Evolutionary conservation across 2,113 vertebrate genomes (phyloP).

Genomic region (Archilochus colubris): DNA sequence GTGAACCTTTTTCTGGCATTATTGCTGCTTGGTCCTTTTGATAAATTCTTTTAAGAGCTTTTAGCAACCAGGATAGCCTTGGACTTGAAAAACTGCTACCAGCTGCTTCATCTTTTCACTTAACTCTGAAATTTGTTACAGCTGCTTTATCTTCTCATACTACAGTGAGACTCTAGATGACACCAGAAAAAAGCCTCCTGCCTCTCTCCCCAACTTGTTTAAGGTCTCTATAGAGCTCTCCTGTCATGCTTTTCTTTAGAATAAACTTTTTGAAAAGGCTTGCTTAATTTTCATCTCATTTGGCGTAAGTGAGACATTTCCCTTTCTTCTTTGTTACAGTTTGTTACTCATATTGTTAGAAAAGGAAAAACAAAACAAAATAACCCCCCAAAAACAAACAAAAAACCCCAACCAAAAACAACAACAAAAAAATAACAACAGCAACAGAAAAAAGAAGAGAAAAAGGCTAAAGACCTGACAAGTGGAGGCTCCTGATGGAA

Average conservation of each 20-base stretch:
- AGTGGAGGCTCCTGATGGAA: neutral
- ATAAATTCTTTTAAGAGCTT: neutral
- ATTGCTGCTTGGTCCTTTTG: neutral
- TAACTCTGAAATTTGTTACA: slow-evolving; percentile 45
- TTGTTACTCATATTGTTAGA: slow-evolving; percentile 28
- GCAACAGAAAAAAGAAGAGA: neutral
- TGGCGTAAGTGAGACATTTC: neutral
- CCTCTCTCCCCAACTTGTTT: neutral
- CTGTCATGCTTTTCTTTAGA: slow-evolving; percentile 12
- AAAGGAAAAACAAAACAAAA: neutral
- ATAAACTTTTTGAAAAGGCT: neutral
- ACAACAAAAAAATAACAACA: too few relatives aligned
- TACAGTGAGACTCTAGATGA: slow-evolving; percentile 50
- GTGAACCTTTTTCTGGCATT: neutral
- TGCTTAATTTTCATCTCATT: slow-evolving; percentile 28
- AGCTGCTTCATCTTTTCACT: slow-evolving; percentile 57
- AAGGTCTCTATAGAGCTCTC: neutral
- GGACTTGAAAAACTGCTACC: neutral
- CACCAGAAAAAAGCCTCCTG: slow-evolving; percentile 42
- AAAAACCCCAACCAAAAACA: too few relatives aligned
- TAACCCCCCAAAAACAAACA: too few relatives aligned
- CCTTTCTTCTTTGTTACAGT: neutral
- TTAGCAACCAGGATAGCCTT: neutral
- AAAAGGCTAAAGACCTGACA: neutral
- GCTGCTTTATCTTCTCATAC: slow-evolving; percentile 38